Evolutionary conservation across 2,113 vertebrate species (phyloP).

Genomic region (Strigops habroptila): DNA sequence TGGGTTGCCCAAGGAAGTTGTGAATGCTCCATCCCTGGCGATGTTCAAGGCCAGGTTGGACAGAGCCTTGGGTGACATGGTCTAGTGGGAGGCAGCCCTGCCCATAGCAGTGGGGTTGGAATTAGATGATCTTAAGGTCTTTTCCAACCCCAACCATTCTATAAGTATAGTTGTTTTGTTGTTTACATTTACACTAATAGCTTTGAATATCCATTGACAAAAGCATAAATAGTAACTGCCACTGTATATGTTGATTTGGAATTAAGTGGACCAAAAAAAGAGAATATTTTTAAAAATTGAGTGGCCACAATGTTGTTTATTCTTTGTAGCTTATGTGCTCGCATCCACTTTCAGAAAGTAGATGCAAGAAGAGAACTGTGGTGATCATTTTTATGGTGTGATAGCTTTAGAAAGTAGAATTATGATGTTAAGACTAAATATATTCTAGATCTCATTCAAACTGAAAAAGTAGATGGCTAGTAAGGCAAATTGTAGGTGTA

Average conservation of each 20-base stretch:
- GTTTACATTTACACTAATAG: not conserved
- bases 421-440: not conserved
- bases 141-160: not conserved
- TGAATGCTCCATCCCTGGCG: rapidly evolving
- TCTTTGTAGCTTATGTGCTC: not conserved
- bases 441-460: not conserved
- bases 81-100: not conserved
- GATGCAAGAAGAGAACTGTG: not conserved
- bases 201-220: not conserved
- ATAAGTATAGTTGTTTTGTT: not conserved
- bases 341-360: not conserved
- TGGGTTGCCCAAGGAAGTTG: not conserved
- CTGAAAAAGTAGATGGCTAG: not conserved
- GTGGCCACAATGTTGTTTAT: not conserved
- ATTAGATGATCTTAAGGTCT: not conserved
- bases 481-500: not conserved
- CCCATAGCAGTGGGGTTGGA: not conserved
- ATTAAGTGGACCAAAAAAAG: not conserved
- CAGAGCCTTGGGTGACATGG: not conserved
- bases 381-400: not conserved
- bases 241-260: not conserved
- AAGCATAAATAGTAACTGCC: not conserved
- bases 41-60: not conserved
- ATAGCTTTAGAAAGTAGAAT: not conserved
- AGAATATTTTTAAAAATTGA: not conserved